phyloP scores from a whole-genome alignment of 2,797 vertebrate genomes.

The Gila robusta region DNA sequence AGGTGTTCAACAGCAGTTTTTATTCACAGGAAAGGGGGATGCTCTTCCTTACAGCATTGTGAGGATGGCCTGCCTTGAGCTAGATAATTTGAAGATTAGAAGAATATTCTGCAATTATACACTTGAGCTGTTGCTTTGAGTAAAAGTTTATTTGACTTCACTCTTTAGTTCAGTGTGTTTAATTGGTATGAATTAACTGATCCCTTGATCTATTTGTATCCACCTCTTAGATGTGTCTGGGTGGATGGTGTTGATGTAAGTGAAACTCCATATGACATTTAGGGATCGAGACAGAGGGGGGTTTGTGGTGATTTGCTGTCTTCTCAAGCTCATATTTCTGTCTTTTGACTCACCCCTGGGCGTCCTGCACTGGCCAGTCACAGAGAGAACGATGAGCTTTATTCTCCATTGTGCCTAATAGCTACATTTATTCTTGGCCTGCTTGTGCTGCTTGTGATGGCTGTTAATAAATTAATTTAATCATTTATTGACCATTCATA shows the following conservation, averaged over 20 bases:
- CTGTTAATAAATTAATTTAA: neutral
- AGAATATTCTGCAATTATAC: neutral
- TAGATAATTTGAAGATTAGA: neutral
- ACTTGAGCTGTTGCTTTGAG: neutral
- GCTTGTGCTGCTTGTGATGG: neutral
- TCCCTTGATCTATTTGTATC: neutral
- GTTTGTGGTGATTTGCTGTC: constrained; percentile 27
- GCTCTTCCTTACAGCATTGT: neutral
- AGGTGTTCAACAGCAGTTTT: constrained; percentile 9
- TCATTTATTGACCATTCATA: neutral
- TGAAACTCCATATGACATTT: constrained; percentile 51
- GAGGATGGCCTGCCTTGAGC: too few relatives aligned
- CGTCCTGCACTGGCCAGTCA: constrained; percentile 5
- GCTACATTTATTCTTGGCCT: neutral
- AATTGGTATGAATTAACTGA: neutral
- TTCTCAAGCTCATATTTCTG: constrained; percentile 47
- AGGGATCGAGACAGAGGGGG: neutral
- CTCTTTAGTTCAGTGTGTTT: neutral
- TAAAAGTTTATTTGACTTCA: neutral
- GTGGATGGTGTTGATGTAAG: constrained; percentile 17
- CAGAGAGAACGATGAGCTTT: neutral
- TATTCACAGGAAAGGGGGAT: neutral
- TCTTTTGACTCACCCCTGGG: constrained; percentile 3
- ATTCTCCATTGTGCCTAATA: neutral
- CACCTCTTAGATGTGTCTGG: constrained; percentile 6